Conservation (phyloP, 2,888 invertebrate genomes). For the Chesias legatella region DNA sequence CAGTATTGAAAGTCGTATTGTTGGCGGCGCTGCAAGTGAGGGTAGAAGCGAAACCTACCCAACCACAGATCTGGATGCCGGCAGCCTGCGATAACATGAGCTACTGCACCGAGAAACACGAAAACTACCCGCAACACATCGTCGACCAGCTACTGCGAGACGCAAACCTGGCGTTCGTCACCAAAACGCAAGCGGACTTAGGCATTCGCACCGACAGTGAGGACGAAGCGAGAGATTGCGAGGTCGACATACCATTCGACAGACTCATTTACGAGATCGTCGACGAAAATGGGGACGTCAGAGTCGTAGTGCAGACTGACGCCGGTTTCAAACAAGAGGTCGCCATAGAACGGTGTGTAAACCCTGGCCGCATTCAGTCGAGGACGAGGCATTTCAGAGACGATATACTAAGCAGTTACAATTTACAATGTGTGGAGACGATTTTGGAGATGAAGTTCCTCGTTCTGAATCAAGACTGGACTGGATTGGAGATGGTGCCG, state of each 20-base stretch:
- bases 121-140: background rate
- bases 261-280: conserved; percentile 1
- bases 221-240: background rate
- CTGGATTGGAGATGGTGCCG: background rate
- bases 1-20: background rate
- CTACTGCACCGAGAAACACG: conserved; percentile 4
- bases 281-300: background rate
- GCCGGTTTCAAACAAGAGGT: background rate
- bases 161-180: background rate
- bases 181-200: background rate
- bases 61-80: background rate
- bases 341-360: background rate
- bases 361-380: background rate
- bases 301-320: background rate
- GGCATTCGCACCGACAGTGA: background rate
- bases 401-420: background rate
- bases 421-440: background rate
- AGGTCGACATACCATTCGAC: background rate
- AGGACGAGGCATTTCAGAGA: background rate
- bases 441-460: background rate
- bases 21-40: background rate
- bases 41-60: background rate
- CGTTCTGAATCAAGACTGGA: background rate
- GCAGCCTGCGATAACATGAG: background rate
- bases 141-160: background rate